Percentiles rank a stretch among this genome's conserved stretches.
These are phyloP conservation scores for Rhinophrynus dorsalis DNA, from an alignment of 2,797 vertebrate genomes.

Conservation along the genomic window DNA sequence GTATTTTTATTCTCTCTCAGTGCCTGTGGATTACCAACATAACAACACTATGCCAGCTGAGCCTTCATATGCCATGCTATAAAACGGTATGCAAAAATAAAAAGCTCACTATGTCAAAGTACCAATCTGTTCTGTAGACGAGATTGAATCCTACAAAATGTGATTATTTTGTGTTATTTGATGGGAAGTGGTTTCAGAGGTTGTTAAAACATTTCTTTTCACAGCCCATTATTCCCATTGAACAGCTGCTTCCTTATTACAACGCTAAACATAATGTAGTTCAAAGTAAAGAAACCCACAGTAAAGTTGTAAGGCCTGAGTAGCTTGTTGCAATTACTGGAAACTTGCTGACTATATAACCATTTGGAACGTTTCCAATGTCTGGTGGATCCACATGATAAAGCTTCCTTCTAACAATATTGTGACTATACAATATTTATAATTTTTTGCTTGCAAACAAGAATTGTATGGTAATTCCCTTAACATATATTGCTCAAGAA, in stretches of 20 bases:
- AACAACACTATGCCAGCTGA: slow-evolving; percentile 42
- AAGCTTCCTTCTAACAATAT: not conserved
- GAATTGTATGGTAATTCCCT: not conserved
- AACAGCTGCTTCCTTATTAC: slow-evolving; percentile 51
- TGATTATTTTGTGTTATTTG: slow-evolving; percentile 48
- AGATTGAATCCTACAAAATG: slow-evolving; percentile 46
- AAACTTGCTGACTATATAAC: slow-evolving; percentile 24
- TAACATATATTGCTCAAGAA: not conserved
- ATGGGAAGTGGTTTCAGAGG: slow-evolving; percentile 44
- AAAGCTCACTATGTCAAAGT: slow-evolving; percentile 48
- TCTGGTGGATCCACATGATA: not conserved
- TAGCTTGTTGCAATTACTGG: slow-evolving; percentile 17
- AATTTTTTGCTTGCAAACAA: not conserved
- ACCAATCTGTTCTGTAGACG: slow-evolving; percentile 44
- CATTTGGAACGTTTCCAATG: not conserved
- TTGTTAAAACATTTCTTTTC: slow-evolving; percentile 50
- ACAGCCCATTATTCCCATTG: slow-evolving; percentile 49
- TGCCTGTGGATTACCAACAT: slow-evolving; percentile 35
- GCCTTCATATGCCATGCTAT: slow-evolving; percentile 39
- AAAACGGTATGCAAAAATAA: slow-evolving; percentile 50
- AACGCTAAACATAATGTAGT: slow-evolving; percentile 41
- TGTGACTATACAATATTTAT: not conserved
- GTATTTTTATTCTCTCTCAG: slow-evolving; percentile 16
- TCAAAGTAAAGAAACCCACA: slow-evolving; percentile 44
- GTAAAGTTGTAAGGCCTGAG: slow-evolving; percentile 34